Base-by-base conservation (phyloP, 2,113 vertebrate genomes). In the Atlantisia rogersi region DNA sequence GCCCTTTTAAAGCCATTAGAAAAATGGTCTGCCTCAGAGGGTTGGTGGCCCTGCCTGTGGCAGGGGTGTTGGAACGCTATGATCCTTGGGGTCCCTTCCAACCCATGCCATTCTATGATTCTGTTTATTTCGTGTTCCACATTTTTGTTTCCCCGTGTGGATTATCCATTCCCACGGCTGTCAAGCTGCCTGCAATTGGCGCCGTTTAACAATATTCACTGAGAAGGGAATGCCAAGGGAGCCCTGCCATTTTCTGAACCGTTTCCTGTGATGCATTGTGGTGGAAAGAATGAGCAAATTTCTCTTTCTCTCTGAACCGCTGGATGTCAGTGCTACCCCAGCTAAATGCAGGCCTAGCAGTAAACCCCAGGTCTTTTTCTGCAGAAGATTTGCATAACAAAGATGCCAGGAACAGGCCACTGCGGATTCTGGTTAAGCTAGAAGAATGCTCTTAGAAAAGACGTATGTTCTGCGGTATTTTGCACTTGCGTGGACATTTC, bases 271-370 rank as follows among this genome's bases (percentile, higher is more conserved):
- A 62, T 32, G 55, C 32, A 6, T n/a, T 20, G 18, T 18, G 63
- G 19, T 5, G 40, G 62, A 60, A 76, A 65, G 44, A 55, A 56
- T 0, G 12, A 53, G n/a, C 19, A 39, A 20, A 25, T 60, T 48
- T 59, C 19, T 63, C 52, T 82, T 60, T 59, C 75, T 46, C 19
- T 39, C 26, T 7, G 42, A 40, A 26, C 92, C 93, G 15, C 96
- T 96, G 88, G 93, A 86, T 93, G 95, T 96, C 95, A 94, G 85
- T 96, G 82, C 88, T 92, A 35, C 20, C 76, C 22, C 90, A 90
- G 76, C 15, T 35, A 2, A 74, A 39, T 9, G 67, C 83, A 70
- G 88, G 68, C 31, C 50, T 18, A 59, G 82, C 64, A 1, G 13
- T 9, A 83, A 74, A 25, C 6, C 10, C 8, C 8, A 18, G 68